A percentile compares a stretch with the other conserved stretches of the same genome.
phyloP scores from a whole-genome alignment of 2,113 vertebrate genomes.

The Channa argus region DNA sequence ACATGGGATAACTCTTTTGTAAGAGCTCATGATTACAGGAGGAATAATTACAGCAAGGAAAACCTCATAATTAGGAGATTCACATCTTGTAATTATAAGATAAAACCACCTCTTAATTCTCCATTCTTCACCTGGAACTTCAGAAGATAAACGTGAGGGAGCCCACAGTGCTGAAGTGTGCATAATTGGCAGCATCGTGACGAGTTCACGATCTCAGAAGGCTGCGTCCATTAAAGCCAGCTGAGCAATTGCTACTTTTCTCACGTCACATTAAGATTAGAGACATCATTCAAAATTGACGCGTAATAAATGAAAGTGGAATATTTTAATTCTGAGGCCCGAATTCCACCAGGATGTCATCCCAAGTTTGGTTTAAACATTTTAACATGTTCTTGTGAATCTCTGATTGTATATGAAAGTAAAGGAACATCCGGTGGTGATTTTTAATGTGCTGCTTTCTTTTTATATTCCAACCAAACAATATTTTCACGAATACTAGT shows the following conservation, averaged over 20 bases:
- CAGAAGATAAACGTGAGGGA: too few relatives aligned
- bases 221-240: background rate
- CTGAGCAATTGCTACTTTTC: background rate
- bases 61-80: constrained; percentile 28
- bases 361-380: too few relatives aligned
- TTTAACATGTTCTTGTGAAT: too few relatives aligned
- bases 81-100: constrained; percentile 17
- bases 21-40: too few relatives aligned
- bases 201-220: background rate
- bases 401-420: background rate
- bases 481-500: constrained; percentile 1
- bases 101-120: background rate
- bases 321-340: background rate
- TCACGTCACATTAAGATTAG: background rate
- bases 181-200: background rate
- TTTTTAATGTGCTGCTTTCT: background rate
- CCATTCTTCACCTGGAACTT: constrained; percentile 6
- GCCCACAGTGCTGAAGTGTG: background rate
- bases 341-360: background rate
- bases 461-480: constrained; percentile 1
- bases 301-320: background rate
- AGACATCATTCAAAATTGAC: background rate
- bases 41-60: background rate
- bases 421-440: too few relatives aligned
- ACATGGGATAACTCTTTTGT: too few relatives aligned